Conservation (phyloP, 2,113 vertebrate species). For the Phoxinus phoxinus region DNA sequence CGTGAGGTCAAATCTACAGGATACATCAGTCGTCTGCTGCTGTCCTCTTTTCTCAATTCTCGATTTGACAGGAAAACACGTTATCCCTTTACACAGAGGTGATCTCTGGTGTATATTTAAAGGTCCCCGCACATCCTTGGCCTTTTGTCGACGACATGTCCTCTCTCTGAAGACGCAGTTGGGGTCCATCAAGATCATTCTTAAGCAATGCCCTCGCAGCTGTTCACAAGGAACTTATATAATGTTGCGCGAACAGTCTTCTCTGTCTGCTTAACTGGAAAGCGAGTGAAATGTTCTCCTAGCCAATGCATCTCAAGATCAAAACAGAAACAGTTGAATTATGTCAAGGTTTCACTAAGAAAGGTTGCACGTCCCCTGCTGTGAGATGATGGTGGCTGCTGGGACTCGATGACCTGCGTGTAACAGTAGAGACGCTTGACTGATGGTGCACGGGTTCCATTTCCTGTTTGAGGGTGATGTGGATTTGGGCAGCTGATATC, state of each 20-base stretch:
- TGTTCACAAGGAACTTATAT: not conserved
- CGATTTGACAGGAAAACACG: not conserved
- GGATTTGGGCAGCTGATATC: not conserved
- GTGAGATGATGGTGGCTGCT: not conserved
- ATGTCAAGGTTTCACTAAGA: conserved; percentile 11
- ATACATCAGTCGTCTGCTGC: not conserved
- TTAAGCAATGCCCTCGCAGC: not conserved
- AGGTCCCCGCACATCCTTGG: conserved; percentile 1
- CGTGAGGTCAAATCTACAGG: not conserved
- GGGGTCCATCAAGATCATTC: not conserved
- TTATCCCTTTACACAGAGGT: not conserved
- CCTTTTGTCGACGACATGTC: not conserved
- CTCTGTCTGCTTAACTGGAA: conserved; percentile 16
- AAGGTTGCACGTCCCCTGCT: not conserved
- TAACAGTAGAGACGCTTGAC: conserved; percentile 23
- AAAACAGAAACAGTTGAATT: conserved; percentile 18
- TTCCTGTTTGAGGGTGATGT: conserved; percentile 22
- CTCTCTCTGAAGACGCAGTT: not conserved
- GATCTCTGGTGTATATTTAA: not conserved
- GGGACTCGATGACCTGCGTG: conserved; percentile 5
- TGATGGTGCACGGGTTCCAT: conserved; percentile 11
- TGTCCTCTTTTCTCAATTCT: too few relatives aligned
- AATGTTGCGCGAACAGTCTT: not conserved
- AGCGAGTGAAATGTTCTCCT: conserved; percentile 27
- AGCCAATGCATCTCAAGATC: not conserved